Percentiles rank a stretch among this genome's conserved stretches.
Conservation (phyloP, 1,140 invertebrate genomes). For the Cydia fagiglandana region DNA sequence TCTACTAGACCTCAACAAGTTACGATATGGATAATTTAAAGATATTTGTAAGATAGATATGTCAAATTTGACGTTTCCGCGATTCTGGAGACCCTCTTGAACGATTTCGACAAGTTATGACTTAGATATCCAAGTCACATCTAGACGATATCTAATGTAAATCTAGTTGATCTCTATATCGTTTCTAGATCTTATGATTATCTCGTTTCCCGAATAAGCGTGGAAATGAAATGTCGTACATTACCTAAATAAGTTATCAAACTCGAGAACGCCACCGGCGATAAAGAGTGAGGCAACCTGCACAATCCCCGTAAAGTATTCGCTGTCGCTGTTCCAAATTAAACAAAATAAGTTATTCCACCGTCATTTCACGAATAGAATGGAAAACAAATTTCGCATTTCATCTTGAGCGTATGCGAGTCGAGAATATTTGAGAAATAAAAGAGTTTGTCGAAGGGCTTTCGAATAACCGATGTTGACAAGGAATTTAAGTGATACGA, state of each 20-base stretch:
- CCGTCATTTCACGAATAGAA: background rate
- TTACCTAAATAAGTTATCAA: constrained; percentile 20
- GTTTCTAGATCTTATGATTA: no score
- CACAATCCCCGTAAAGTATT: background rate
- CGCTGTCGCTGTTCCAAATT: background rate
- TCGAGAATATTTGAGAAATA: constrained; percentile 24
- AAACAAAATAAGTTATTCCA: constrained; percentile 12
- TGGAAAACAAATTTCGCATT: constrained; percentile 29
- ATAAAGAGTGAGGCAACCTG: background rate
- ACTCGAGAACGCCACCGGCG: background rate
- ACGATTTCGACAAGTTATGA: no score
- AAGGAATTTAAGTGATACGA: constrained; percentile 24
- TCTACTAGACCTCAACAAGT: no score
- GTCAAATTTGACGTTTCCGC: no score
- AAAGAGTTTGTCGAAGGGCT: constrained; percentile 25
- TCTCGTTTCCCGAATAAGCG: no score
- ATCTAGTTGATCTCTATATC: no score
- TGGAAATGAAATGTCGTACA: constrained; percentile 10
- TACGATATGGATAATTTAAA: no score
- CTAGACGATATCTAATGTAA: no score
- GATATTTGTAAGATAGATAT: no score
- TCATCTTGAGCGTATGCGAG: constrained; percentile 15
- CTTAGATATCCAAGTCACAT: no score
- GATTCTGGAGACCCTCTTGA: no score
- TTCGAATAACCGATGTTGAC: constrained; percentile 11